Percentiles rank a stretch among this genome's conserved stretches.
Evolutionary conservation across 2,113 vertebrate species (phyloP).

Genomic region (Cheirogaleus medius): DNA sequence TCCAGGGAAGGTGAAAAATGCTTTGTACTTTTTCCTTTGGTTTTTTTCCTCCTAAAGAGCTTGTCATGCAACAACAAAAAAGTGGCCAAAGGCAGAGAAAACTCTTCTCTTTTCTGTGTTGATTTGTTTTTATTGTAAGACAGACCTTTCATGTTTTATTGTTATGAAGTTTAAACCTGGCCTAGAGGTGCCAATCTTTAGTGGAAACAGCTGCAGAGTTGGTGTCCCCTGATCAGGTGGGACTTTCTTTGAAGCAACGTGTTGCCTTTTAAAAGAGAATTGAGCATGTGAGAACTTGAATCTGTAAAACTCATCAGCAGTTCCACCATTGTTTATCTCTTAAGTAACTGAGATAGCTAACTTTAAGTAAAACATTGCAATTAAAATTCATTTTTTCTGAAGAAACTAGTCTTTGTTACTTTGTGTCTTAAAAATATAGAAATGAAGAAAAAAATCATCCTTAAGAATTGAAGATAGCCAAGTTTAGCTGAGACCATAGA

Average conservation of each 20-base stretch:
- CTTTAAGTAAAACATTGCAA: conserved; percentile 64
- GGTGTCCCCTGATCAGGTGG: conserved; percentile 82
- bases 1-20: conserved; percentile 86
- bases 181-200: conserved; percentile 85
- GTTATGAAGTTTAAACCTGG: conserved; percentile 83
- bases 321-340: conserved; percentile 76
- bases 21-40: conserved; percentile 78
- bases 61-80: conserved; percentile 78
- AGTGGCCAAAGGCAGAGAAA: conserved; percentile 74
- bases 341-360: conserved; percentile 74
- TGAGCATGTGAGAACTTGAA: conserved; percentile 81
- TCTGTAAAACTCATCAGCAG: conserved; percentile 80
- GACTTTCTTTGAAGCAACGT: conserved; percentile 82
- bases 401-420: conserved; percentile 28
- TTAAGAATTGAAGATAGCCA: not conserved
- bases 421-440: conserved; percentile 50
- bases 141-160: conserved; percentile 87
- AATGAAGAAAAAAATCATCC: conserved; percentile 2
- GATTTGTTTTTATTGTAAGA: conserved; percentile 87
- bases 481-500: not conserved
- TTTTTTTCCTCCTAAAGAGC: conserved; percentile 72
- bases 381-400: conserved; percentile 62
- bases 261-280: conserved; percentile 83
- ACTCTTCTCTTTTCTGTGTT: conserved; percentile 75
- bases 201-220: conserved; percentile 85